Evolutionary conservation across 2,797 vertebrate species (phyloP).

Genomic region (Gymnocypris eckloni): DNA sequence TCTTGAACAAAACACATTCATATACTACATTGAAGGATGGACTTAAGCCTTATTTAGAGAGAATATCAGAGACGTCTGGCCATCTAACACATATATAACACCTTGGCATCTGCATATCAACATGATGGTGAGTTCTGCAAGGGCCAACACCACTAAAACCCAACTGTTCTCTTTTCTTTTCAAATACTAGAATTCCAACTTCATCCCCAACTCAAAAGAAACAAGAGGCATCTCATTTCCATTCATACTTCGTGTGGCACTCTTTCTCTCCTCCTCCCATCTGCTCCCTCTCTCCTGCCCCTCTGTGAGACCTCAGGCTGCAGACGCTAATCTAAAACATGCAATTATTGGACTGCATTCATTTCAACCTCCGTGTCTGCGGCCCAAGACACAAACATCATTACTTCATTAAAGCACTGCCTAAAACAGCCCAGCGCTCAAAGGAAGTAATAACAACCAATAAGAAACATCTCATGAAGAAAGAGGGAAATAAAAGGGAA

Average conservation of each 20-base stretch:
- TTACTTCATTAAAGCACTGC: constrained; percentile 61
- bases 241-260: constrained; percentile 12
- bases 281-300: background rate
- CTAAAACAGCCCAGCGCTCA: constrained; percentile 48
- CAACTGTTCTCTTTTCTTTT: background rate
- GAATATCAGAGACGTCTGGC: background rate
- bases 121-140: background rate
- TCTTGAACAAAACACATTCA: background rate
- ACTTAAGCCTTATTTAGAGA: background rate
- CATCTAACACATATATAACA: background rate
- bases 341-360: constrained; percentile 59
- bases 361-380: constrained; percentile 50
- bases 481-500: constrained; percentile 21
- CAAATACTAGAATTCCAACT: background rate
- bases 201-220: background rate
- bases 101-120: background rate
- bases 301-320: constrained; percentile 50
- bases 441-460: constrained; percentile 46
- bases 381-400: constrained; percentile 59
- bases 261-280: constrained; percentile 6
- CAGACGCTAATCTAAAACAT: constrained; percentile 63
- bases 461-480: constrained; percentile 36
- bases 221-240: background rate
- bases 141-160: background rate
- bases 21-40: background rate